Conservation (phyloP, 2,888 invertebrate genomes). For the Rhamphomyia laevipes region DNA sequence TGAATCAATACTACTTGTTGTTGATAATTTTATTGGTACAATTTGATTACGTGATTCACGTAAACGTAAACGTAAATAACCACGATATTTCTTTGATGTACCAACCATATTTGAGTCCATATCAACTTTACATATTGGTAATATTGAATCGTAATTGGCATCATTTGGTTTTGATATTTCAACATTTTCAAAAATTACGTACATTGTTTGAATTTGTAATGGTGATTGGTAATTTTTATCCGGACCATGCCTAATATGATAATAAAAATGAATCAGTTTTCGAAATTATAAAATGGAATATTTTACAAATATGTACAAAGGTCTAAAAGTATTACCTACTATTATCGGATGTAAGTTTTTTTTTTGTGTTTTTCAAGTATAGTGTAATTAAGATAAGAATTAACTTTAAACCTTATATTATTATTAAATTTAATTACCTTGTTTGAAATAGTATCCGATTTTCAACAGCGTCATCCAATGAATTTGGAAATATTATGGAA, state of each 20-base stretch:
- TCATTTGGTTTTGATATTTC: slow-evolving; percentile 56
- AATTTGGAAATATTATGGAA: slow-evolving; percentile 54
- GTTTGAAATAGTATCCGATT: slow-evolving; percentile 45
- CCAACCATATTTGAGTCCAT: slow-evolving; percentile 38
- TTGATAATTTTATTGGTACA: slow-evolving; percentile 15
- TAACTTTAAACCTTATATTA: too few relatives aligned
- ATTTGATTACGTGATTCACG: slow-evolving; percentile 19
- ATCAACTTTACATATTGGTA: slow-evolving; percentile 49
- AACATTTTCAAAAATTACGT: slow-evolving; percentile 59
- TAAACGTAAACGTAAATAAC: slow-evolving; percentile 31
- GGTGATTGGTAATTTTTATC: slow-evolving; percentile 39
- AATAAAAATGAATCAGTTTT: too few relatives aligned
- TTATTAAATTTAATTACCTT: slow-evolving; percentile 22
- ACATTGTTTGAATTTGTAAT: slow-evolving; percentile 51
- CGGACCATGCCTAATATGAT: slow-evolving; percentile 30
- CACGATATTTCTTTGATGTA: slow-evolving; percentile 9
- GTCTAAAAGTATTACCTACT: too few relatives aligned
- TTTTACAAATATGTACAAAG: too few relatives aligned
- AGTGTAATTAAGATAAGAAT: background rate
- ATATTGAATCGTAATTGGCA: slow-evolving; percentile 37
- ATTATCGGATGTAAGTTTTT: too few relatives aligned
- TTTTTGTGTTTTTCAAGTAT: too few relatives aligned
- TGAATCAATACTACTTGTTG: background rate
- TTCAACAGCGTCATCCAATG: slow-evolving; percentile 54
- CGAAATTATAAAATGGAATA: too few relatives aligned